Evolutionary conservation across 2,888 invertebrate genomes (phyloP).

Genomic region (Drosophila merina): DNA sequence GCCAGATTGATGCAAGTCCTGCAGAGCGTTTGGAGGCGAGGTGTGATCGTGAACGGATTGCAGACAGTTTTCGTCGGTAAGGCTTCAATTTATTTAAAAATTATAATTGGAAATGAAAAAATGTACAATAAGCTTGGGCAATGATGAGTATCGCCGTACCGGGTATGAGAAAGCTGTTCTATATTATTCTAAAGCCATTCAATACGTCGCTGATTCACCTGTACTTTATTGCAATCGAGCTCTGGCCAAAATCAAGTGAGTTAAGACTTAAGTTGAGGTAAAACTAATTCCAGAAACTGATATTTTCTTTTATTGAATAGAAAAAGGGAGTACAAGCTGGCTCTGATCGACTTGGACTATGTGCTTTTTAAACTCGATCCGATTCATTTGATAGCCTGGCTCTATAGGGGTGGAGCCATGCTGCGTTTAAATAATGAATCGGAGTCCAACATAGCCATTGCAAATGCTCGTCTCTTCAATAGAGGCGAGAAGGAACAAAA

Average conservation of each 20-base stretch:
- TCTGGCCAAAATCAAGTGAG: constrained; percentile 46
- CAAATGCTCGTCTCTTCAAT: constrained; percentile 34
- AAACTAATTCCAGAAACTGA: too few relatives aligned
- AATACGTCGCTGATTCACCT: constrained; percentile 48
- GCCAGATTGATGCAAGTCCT: constrained; percentile 39
- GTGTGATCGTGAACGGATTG: constrained; percentile 34
- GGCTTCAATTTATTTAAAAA: background rate
- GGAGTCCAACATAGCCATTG: constrained; percentile 39
- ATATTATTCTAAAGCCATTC: constrained; percentile 44
- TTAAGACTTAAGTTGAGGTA: too few relatives aligned
- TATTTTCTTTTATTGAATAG: constrained; percentile 4
- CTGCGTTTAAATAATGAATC: constrained; percentile 52
- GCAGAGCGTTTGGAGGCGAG: constrained; percentile 18
- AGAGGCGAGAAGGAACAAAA: background rate
- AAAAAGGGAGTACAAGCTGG: constrained; percentile 50
- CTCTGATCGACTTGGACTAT: constrained; percentile 51
- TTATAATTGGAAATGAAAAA: background rate
- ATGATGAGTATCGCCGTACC: constrained; percentile 46
- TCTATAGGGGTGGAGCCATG: constrained; percentile 52
- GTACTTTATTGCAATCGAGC: constrained; percentile 51
- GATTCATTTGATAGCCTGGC: constrained; percentile 52
- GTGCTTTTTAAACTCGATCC: constrained; percentile 40
- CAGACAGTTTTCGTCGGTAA: constrained; percentile 55
- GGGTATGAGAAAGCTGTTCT: constrained; percentile 50
- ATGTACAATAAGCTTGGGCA: constrained; percentile 42